phyloP scores from a whole-genome alignment of 2,888 invertebrate species.

The Aspidapion aeneum region DNA sequence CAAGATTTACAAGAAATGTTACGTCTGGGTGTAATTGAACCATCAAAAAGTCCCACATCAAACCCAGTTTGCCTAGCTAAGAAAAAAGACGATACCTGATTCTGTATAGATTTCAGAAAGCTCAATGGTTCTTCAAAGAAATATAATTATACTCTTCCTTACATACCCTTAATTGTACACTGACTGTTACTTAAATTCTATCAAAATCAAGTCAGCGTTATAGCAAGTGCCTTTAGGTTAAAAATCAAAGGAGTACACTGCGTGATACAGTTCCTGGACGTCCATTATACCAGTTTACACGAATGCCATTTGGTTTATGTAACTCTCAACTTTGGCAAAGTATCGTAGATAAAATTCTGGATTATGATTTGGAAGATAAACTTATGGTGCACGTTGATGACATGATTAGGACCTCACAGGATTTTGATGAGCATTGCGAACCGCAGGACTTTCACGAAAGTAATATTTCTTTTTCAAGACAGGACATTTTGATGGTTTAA shows the following conservation, averaged over 20 bases:
- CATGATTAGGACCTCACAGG: too few species aligned
- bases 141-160: too few species aligned
- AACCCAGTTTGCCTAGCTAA: neutral
- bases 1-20: conserved; percentile 6
- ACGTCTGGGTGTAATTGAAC: neutral
- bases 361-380: too few species aligned
- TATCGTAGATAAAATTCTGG: too few species aligned
- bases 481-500: too few species aligned
- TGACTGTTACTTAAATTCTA: neutral
- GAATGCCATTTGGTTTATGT: too few species aligned
- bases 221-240: neutral
- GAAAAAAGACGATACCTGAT: conserved; percentile 1
- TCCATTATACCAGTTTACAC: too few species aligned
- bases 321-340: too few species aligned
- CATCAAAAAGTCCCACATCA: conserved; percentile 1
- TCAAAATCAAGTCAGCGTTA: conserved; percentile 12
- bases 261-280: conserved; percentile 8
- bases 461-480: too few species aligned
- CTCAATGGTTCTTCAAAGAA: neutral
- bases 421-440: too few species aligned
- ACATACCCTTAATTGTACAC: neutral
- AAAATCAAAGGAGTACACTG: conserved; percentile 7
- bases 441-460: too few species aligned
- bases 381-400: too few species aligned
- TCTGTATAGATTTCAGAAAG: conserved; percentile 4